Conservation (phyloP, 92 coral and sea anemone species). For the Metridium senile region DNA sequence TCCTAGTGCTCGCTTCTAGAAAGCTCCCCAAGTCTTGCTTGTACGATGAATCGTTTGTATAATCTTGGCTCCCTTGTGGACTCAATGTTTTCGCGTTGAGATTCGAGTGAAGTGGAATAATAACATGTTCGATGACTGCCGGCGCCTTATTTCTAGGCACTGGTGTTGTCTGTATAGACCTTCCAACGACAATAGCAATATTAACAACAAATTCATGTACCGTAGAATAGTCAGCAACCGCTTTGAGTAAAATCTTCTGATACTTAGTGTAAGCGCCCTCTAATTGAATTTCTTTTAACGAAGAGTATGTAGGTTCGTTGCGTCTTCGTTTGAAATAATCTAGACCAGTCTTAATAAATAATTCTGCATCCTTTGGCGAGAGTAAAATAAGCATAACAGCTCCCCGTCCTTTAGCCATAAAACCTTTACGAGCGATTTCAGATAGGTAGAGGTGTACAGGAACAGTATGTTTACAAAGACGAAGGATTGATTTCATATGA, state of each 20-base stretch:
- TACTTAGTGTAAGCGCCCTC: slow-evolving; percentile 87
- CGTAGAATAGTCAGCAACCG: slow-evolving; percentile 77
- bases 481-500: slow-evolving; percentile 79
- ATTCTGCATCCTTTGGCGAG: slow-evolving; percentile 91
- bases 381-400: slow-evolving; percentile 87
- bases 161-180: slow-evolving; percentile 77
- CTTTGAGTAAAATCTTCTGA: slow-evolving; percentile 66
- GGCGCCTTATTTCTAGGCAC: slow-evolving; percentile 92
- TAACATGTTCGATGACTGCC: slow-evolving; percentile 79
- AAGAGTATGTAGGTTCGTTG: slow-evolving; percentile 86
- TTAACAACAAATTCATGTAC: slow-evolving; percentile 87
- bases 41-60: slow-evolving; percentile 25
- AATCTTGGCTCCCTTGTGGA: slow-evolving; percentile 72
- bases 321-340: slow-evolving; percentile 80
- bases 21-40: slow-evolving; percentile 30
- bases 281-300: slow-evolving; percentile 66
- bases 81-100: slow-evolving; percentile 64
- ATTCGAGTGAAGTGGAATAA: slow-evolving; percentile 64
- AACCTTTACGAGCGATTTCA: slow-evolving; percentile 77
- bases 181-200: slow-evolving; percentile 90
- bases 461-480: slow-evolving; percentile 62
- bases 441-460: slow-evolving; percentile 65
- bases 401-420: slow-evolving; percentile 87
- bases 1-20: slow-evolving; percentile 26
- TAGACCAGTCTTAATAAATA: slow-evolving; percentile 80